Percentiles rank a stretch among this genome's conserved stretches.
These are phyloP conservation scores for Drosophila paulistorum DNA, from an alignment of 1,140 invertebrate genomes.

Conservation along the genomic window DNA sequence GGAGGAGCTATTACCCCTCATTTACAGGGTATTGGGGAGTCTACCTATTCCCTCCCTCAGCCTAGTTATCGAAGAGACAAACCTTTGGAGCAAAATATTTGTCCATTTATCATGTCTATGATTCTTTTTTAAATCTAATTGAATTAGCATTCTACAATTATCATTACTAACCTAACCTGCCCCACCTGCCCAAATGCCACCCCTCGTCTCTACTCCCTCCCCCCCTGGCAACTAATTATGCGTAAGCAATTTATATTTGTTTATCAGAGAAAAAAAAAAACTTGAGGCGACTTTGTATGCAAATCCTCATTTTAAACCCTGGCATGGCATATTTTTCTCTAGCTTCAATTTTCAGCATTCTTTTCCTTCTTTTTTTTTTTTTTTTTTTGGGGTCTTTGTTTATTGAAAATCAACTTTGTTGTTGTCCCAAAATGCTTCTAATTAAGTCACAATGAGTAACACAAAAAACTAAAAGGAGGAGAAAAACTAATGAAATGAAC, in stretches of 20 bases:
- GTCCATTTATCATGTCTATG: constrained; percentile 18
- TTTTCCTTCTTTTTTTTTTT: constrained; percentile 1
- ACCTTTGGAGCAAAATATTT: not conserved
- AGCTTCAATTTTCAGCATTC: constrained; percentile 5
- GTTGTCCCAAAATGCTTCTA: constrained; percentile 5
- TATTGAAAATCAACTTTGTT: constrained; percentile 26
- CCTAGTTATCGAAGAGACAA: too few species aligned
- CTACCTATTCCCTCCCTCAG: too few species aligned
- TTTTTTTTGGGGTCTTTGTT: constrained; percentile 17
- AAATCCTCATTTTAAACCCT: constrained; percentile 51
- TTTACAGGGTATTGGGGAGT: too few species aligned
- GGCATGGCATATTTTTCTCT: constrained; percentile 26
- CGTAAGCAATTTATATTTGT: constrained; percentile 52
- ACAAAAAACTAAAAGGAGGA: not conserved
- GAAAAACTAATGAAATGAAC: constrained; percentile 14
- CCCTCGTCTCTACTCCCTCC: not conserved
- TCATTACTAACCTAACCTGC: not conserved
- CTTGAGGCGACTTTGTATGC: constrained; percentile 53
- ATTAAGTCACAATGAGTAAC: constrained; percentile 35
- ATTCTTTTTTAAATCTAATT: constrained; percentile 22
- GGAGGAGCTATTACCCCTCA: too few species aligned
- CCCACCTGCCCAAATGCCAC: not conserved
- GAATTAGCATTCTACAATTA: constrained; percentile 65
- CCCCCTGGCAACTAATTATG: not conserved
- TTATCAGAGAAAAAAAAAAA: constrained; percentile 46